Percentiles rank a stretch among this genome's conserved stretches.
Evolutionary conservation across 2,113 vertebrate genomes (phyloP).

Genomic region (Fregetta grallaria): DNA sequence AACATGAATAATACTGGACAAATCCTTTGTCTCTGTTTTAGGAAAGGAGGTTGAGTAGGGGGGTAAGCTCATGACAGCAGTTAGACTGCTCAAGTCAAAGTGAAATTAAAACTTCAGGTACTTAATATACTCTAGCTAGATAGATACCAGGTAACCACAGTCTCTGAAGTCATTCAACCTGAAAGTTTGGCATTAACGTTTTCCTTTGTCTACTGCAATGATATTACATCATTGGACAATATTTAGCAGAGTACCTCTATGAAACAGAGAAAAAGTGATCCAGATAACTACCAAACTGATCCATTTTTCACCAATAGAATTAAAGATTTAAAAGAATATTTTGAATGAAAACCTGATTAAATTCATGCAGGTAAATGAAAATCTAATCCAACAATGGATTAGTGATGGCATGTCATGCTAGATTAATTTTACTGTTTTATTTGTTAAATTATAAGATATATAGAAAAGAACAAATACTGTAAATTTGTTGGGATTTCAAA

Average conservation of each 20-base stretch:
- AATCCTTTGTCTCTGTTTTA: not conserved
- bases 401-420: not conserved
- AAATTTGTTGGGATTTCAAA: not conserved
- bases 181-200: not conserved
- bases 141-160: not conserved
- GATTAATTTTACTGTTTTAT: not conserved
- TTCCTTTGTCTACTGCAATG: not conserved
- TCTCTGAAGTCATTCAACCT: not conserved
- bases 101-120: not conserved
- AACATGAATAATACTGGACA: not conserved
- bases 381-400: not conserved
- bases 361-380: not conserved
- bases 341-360: not conserved
- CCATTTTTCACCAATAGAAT: not conserved
- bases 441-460: not conserved
- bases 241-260: not conserved
- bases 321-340: not conserved
- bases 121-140: not conserved
- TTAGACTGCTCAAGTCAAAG: not conserved
- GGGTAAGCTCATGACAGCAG: not conserved
- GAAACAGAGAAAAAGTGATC: not conserved
- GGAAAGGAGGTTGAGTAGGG: not conserved
- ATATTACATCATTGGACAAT: not conserved
- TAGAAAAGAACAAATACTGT: not conserved
- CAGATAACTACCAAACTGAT: not conserved